Percentiles rank a stretch among this genome's conserved stretches.
Evolutionary conservation across 2,113 vertebrate genomes (phyloP).

Genomic region (Tupaia tana): DNA sequence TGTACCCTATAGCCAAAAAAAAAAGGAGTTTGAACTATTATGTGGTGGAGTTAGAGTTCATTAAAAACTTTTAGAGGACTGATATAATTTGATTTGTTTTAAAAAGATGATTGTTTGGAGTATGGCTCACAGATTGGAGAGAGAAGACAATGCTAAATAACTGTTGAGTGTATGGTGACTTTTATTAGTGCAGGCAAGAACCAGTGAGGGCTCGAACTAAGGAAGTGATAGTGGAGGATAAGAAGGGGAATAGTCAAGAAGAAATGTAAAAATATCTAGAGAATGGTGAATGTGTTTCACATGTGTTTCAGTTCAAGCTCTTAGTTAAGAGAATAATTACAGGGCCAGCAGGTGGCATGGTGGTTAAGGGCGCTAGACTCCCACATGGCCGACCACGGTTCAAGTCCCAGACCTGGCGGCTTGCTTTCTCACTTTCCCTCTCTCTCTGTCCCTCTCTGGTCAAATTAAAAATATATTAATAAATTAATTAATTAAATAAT

Average conservation of each 20-base stretch:
- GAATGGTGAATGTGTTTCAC: neutral
- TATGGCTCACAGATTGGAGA: neutral
- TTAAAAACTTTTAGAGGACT: neutral
- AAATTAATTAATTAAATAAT: no score
- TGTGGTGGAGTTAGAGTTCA: neutral
- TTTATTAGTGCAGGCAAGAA: neutral
- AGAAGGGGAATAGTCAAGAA: neutral
- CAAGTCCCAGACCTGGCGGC: no score
- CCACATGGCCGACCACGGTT: no score
- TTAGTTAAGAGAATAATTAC: slow-evolving; percentile 28
- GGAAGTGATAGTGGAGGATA: neutral
- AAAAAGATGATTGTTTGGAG: neutral
- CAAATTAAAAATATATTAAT: no score
- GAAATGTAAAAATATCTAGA: slow-evolving; percentile 33
- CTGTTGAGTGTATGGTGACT: neutral
- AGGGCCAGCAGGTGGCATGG: no score
- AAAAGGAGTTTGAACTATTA: neutral
- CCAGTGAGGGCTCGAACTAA: neutral
- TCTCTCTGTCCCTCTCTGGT: no score
- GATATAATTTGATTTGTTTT: neutral
- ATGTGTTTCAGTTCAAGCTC: neutral
- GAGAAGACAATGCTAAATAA: neutral
- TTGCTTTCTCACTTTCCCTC: no score
- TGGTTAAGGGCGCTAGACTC: no score
- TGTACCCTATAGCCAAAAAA: no score